These are phyloP conservation scores for Porites cylindrica DNA, from an alignment of 92 coral and sea anemone genomes.

Conservation along the genomic window DNA sequence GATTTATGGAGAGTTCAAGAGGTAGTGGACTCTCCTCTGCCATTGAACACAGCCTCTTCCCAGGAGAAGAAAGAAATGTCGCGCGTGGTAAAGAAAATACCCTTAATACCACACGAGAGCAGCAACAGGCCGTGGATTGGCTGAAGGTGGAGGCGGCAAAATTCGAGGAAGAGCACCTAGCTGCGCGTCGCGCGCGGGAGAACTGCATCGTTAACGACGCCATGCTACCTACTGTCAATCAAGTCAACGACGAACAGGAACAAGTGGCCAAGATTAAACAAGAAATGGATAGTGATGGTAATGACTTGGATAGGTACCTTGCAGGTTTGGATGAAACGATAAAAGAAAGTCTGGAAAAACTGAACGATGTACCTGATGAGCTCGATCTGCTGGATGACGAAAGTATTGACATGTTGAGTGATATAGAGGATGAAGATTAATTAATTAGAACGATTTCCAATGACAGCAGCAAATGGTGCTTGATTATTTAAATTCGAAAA, in stretches of 20 bases:
- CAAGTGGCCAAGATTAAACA: constrained; percentile 85
- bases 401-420: constrained; percentile 67
- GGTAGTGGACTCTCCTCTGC: background rate
- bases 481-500: background rate
- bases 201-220: constrained; percentile 90
- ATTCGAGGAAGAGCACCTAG: constrained; percentile 45
- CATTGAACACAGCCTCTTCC: background rate
- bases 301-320: constrained; percentile 87
- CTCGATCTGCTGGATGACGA: constrained; percentile 73
- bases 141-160: constrained; percentile 49
- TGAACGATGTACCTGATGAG: constrained; percentile 86
- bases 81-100: constrained; percentile 25
- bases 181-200: constrained; percentile 50
- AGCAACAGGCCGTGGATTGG: constrained; percentile 63
- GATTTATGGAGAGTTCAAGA: background rate
- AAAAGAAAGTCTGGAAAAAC: constrained; percentile 84
- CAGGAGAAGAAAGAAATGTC: constrained; percentile 11
- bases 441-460: background rate
- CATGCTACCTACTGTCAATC: constrained; percentile 81
- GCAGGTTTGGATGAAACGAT: constrained; percentile 92
- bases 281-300: constrained; percentile 86
- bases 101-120: background rate
- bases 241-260: constrained; percentile 65
- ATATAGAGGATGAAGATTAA: constrained; percentile 74
- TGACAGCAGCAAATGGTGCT: background rate